Evolutionary conservation across 30 jellyfish, hydroid and myxozoan species (phyloP).

Genomic region (Aurelia aurita): DNA sequence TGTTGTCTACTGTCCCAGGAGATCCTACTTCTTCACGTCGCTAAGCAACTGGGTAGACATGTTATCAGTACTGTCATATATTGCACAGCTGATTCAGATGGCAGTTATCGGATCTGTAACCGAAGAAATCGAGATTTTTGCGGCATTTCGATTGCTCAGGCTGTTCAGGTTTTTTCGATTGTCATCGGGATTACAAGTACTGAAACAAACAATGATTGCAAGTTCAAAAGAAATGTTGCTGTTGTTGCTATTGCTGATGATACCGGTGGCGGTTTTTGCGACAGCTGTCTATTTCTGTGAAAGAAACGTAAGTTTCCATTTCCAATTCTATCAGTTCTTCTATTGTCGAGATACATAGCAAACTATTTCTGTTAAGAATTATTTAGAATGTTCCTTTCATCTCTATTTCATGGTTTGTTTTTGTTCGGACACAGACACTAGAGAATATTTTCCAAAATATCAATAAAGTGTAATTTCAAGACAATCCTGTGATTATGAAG

Average conservation of each 20-base stretch:
- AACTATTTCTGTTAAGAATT: too few relatives aligned
- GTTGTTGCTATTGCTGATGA: conserved; percentile 82
- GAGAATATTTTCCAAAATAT: too few relatives aligned
- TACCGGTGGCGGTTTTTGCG: conserved; percentile 97
- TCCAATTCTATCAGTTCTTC: too few relatives aligned
- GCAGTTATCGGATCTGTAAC: conserved; percentile 9
- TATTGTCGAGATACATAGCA: too few relatives aligned
- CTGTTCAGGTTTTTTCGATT: conserved; percentile 92
- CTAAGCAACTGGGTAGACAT: conserved; percentile 78
- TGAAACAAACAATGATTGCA: conserved; percentile 93
- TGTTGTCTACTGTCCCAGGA: conserved; percentile 64
- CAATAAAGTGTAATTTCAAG: too few relatives aligned
- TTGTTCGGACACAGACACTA: too few relatives aligned
- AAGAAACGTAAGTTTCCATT: conserved; percentile 57
- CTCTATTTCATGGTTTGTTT: too few relatives aligned
- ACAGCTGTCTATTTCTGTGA: conserved; percentile 93
- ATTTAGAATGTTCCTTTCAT: too few relatives aligned
- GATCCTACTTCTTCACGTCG: conserved; percentile 57
- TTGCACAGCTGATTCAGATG: conserved; percentile 42
- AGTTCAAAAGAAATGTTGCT: conserved; percentile 90
- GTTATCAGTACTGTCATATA: conserved; percentile 68
- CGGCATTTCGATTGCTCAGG: conserved; percentile 86
- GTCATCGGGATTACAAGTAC: conserved; percentile 87
- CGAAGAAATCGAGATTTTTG: conserved; percentile 72
- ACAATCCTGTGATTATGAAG: too few relatives aligned